phyloP scores from a whole-genome alignment of 1,140 invertebrate species.

The Gonioctena quinquepunctata region DNA sequence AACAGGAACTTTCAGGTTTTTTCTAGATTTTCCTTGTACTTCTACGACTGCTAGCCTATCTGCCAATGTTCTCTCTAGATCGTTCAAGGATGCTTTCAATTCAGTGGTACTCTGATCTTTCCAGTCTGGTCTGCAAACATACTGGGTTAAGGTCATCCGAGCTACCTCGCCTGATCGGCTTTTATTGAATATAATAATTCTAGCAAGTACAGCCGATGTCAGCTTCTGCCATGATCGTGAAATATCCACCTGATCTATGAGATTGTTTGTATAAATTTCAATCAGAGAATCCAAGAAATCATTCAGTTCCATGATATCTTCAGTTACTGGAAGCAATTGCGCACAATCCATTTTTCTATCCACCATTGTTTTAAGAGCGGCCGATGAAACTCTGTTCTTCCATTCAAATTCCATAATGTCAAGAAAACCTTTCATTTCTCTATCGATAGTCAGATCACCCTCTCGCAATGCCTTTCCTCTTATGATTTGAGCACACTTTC shows the following conservation, averaged over 20 bases:
- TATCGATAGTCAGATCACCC: not conserved
- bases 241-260: not conserved
- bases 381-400: not conserved
- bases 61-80: conserved; percentile 12
- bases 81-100: conserved; percentile 10
- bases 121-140: conserved; percentile 2
- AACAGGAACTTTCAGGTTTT: conserved; percentile 11
- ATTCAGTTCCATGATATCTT: conserved; percentile 9
- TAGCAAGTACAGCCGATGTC: not conserved
- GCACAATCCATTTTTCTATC: not conserved
- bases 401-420: not conserved
- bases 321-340: not conserved
- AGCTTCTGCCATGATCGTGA: not conserved
- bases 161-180: conserved; percentile 14
- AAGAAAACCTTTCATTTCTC: not conserved
- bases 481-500: not conserved
- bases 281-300: not conserved
- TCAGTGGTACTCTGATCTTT: not conserved
- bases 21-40: conserved; percentile 14
- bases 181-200: conserved; percentile 22
- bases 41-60: conserved; percentile 3
- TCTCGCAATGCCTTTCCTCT: not conserved
- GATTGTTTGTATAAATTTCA: not conserved
- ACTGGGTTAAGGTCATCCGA: conserved; percentile 14
- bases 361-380: not conserved